A percentile compares a stretch with the other conserved stretches of the same genome.
Conservation (phyloP, 2,888 invertebrate genomes). For the Tenthredo notha region DNA sequence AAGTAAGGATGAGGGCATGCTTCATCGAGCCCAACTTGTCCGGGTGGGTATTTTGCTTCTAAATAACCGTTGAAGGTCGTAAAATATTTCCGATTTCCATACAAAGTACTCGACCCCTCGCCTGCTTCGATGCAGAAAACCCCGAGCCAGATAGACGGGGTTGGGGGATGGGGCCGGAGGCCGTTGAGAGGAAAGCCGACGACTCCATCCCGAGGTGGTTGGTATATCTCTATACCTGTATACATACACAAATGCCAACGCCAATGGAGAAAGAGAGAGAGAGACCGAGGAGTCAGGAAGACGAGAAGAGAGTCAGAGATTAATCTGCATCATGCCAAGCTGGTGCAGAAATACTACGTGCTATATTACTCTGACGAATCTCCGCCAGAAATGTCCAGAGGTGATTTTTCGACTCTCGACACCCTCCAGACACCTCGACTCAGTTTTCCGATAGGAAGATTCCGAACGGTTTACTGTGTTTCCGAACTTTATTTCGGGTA, state of each 20-base stretch:
- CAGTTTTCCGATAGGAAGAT: neutral
- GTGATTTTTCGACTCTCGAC: constrained; percentile 5
- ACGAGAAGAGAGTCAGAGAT: constrained; percentile 38
- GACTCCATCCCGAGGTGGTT: constrained; percentile 54
- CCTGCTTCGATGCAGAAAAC: constrained; percentile 53
- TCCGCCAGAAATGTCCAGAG: neutral
- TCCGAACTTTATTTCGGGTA: neutral
- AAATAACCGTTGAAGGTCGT: constrained; percentile 68
- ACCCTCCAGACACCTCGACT: neutral
- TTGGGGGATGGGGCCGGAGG: constrained; percentile 51
- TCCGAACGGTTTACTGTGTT: neutral
- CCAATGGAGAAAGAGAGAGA: constrained; percentile 46
- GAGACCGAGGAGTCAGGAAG: constrained; percentile 11
- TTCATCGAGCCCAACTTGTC: constrained; percentile 29
- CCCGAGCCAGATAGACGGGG: constrained; percentile 27
- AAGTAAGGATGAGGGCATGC: neutral
- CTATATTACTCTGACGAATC: constrained; percentile 44
- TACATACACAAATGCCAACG: constrained; percentile 53
- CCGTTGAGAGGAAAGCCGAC: constrained; percentile 53
- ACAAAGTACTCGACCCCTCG: constrained; percentile 66
- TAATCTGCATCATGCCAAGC: constrained; percentile 52
- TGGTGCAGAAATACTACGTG: constrained; percentile 19
- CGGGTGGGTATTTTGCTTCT: constrained; percentile 64
- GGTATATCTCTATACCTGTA: constrained; percentile 56
- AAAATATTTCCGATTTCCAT: constrained; percentile 69